Evolutionary conservation across 2,113 vertebrate genomes (phyloP).

Genomic region (Perca flavescens): DNA sequence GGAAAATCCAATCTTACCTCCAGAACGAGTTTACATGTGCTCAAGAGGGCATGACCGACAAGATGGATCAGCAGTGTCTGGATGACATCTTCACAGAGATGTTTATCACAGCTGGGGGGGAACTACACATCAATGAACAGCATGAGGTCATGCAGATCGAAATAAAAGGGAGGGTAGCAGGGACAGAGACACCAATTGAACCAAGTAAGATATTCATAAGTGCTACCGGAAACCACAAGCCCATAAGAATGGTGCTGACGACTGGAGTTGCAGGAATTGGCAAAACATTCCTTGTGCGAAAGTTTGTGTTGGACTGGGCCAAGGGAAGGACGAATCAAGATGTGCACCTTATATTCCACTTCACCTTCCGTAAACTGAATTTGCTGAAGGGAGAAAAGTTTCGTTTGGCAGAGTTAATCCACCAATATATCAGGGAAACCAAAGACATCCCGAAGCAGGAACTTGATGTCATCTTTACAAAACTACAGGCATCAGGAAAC

Average conservation of each 20-base stretch:
- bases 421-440: background rate
- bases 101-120: background rate
- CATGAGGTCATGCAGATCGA: background rate
- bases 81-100: constrained; percentile 14
- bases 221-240: background rate
- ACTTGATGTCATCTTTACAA: background rate
- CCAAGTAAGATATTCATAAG: background rate
- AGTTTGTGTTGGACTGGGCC: constrained; percentile 13
- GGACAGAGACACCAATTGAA: background rate
- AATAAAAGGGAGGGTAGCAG: background rate
- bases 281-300: constrained; percentile 3
- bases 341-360: constrained; percentile 1
- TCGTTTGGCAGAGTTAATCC: background rate
- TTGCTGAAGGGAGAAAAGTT: background rate
- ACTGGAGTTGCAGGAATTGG: background rate
- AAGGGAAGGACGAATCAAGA: background rate
- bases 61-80: background rate
- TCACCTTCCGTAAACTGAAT: constrained; percentile 1
- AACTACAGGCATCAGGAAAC: background rate
- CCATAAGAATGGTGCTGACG: background rate
- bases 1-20: background rate
- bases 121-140: background rate
- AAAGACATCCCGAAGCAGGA: background rate
- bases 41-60: background rate
- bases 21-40: background rate